Conservation (phyloP, 2,888 invertebrate genomes). For the Hermaeophaga mercurialis region DNA sequence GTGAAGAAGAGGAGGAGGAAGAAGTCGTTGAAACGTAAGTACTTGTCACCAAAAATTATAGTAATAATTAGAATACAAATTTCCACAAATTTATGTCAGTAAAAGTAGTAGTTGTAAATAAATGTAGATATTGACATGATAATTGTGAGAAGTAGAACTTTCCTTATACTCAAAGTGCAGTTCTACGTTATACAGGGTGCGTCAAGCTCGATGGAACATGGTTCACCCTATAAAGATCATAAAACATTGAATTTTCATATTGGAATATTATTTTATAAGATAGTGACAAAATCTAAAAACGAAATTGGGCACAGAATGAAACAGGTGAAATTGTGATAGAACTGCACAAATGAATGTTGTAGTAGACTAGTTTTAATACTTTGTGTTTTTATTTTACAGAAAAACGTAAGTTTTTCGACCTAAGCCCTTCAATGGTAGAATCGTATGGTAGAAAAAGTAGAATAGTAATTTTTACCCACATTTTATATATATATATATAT, state of each 20-base stretch:
- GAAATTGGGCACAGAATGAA: too few relatives aligned
- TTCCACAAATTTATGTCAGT: too few relatives aligned
- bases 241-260: too few relatives aligned
- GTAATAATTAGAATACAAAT: too few relatives aligned
- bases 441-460: slow-evolving; percentile 39
- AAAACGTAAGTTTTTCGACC: slow-evolving; percentile 47
- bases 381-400: slow-evolving; percentile 45
- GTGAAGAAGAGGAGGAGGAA: slow-evolving; percentile 78
- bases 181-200: slow-evolving; percentile 1
- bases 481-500: too few relatives aligned
- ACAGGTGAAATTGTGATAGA: slow-evolving; percentile 11
- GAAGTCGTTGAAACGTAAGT: slow-evolving; percentile 80
- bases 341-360: slow-evolving; percentile 11
- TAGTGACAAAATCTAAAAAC: too few relatives aligned
- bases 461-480: slow-evolving; percentile 9
- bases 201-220: too few relatives aligned
- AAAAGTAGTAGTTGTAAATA: background rate
- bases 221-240: too few relatives aligned
- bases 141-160: background rate
- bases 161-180: slow-evolving; percentile 2
- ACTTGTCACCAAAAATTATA: too few relatives aligned
- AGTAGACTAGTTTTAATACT: slow-evolving; percentile 26
- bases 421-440: slow-evolving; percentile 38
- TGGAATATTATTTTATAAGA: too few relatives aligned
- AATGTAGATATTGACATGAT: background rate